Evolutionary conservation across 2,888 invertebrate genomes (phyloP).

Genomic region (Myopa tessellatipennis): DNA sequence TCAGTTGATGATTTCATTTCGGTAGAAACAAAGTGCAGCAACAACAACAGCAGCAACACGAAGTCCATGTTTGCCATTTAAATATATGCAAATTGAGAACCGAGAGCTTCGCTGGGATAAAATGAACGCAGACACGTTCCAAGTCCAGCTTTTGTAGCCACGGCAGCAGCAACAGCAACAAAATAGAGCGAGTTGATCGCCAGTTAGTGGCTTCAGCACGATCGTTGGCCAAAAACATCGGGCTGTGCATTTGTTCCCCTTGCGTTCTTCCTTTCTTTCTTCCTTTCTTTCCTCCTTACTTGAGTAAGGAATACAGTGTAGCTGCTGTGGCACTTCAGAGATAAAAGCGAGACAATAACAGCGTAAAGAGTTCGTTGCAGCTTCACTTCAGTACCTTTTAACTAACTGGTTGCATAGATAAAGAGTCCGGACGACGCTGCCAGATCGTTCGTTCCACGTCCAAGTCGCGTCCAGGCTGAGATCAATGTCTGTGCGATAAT

Average conservation of each 20-base stretch:
- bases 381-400: background rate
- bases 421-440: background rate
- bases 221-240: slow-evolving; percentile 1
- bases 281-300: too few relatives aligned
- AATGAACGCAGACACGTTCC: slow-evolving; percentile 30
- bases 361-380: background rate
- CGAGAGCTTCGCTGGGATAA: background rate
- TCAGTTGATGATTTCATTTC: slow-evolving; percentile 35
- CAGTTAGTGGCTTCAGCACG: background rate
- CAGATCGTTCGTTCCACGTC: too few relatives aligned
- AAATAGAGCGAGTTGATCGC: background rate
- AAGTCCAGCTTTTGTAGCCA: background rate
- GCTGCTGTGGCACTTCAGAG: background rate
- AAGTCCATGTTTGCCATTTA: slow-evolving; percentile 21
- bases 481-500: slow-evolving; percentile 36
- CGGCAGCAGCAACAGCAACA: background rate
- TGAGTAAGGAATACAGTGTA: too few relatives aligned
- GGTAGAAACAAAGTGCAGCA: slow-evolving; percentile 16
- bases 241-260: background rate
- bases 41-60: background rate
- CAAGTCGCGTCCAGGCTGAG: background rate
- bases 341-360: background rate
- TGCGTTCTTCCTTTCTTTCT: too few relatives aligned
- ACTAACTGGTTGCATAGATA: background rate
- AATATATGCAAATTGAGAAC: slow-evolving; percentile 32